Conservation (phyloP, 2,797 vertebrate species). For the Enteromius argenteus region DNA sequence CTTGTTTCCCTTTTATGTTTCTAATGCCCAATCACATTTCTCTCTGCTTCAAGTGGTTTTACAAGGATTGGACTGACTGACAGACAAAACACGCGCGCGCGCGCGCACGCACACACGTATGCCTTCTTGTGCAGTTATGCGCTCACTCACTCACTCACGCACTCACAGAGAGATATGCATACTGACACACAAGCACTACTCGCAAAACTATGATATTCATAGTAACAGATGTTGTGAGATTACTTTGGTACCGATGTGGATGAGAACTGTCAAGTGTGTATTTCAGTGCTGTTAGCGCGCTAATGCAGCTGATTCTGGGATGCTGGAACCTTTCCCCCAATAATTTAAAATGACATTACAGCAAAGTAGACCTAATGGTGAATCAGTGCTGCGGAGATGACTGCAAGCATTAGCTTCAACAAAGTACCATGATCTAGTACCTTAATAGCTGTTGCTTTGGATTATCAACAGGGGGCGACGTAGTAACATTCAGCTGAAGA, state of each 20-base stretch:
- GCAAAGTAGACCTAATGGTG: constrained; percentile 15
- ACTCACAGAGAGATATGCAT: constrained; percentile 72
- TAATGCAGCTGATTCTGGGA: constrained; percentile 28
- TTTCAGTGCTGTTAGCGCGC: constrained; percentile 41
- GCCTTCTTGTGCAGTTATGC: constrained; percentile 64
- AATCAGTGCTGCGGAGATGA: constrained; percentile 29
- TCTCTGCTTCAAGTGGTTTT: constrained; percentile 93
- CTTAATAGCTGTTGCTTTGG: background rate
- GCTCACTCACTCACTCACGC: constrained; percentile 56
- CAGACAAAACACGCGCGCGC: constrained; percentile 72
- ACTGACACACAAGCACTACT: constrained; percentile 47
- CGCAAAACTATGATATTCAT: constrained; percentile 7
- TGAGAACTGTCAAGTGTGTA: constrained; percentile 42
- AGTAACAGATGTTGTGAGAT: constrained; percentile 3
- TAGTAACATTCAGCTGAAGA: constrained; percentile 3
- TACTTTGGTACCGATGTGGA: constrained; percentile 17
- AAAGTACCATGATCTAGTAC: background rate
- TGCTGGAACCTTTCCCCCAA: constrained; percentile 27
- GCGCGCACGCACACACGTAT: background rate
- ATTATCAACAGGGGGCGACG: constrained; percentile 56
- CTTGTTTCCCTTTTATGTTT: constrained; percentile 99
- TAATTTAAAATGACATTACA: constrained; percentile 42
- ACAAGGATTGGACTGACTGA: constrained; percentile 87
- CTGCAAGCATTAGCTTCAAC: background rate
- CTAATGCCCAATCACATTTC: constrained; percentile 94